Conservation (phyloP, 2,888 invertebrate species). For the Actias luna region DNA sequence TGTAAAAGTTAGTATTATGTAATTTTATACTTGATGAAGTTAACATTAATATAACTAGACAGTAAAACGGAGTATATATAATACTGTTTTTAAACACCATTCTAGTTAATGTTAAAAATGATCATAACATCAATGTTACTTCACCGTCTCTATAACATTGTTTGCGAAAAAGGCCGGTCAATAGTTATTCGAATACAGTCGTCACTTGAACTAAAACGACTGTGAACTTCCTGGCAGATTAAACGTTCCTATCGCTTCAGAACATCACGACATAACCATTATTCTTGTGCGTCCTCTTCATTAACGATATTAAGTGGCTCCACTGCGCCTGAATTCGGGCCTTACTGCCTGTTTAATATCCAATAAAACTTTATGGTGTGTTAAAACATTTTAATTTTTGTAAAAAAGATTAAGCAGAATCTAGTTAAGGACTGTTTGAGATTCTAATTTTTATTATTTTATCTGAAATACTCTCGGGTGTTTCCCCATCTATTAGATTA, state of each 20-base stretch:
- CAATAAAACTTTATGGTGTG: conserved; percentile 23
- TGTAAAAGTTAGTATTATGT: too few relatives aligned
- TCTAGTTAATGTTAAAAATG: too few relatives aligned
- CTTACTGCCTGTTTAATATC: conserved; percentile 22
- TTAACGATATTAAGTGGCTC: conserved; percentile 23
- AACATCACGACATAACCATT: conserved; percentile 26
- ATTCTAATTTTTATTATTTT: too few relatives aligned
- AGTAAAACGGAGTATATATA: too few relatives aligned
- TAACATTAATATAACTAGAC: too few relatives aligned
- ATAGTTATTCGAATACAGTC: not conserved
- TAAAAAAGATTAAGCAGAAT: not conserved
- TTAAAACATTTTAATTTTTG: conserved; percentile 11
- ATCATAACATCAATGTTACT: too few relatives aligned
- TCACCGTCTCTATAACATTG: not conserved
- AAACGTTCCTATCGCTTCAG: conserved; percentile 25
- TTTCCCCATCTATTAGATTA: too few relatives aligned
- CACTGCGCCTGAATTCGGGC: conserved; percentile 15
- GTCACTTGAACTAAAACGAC: not conserved
- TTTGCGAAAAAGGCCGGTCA: not conserved
- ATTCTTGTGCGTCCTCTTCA: conserved; percentile 27
- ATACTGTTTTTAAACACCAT: too few relatives aligned
- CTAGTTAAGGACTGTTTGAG: not conserved
- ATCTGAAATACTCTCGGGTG: too few relatives aligned
- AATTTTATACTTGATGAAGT: too few relatives aligned
- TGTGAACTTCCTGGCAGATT: conserved; percentile 3